Percentiles rank a stretch among this genome's conserved stretches.
Evolutionary conservation across 2,888 invertebrate genomes (phyloP).

Genomic region (Pomacea canaliculata): DNA sequence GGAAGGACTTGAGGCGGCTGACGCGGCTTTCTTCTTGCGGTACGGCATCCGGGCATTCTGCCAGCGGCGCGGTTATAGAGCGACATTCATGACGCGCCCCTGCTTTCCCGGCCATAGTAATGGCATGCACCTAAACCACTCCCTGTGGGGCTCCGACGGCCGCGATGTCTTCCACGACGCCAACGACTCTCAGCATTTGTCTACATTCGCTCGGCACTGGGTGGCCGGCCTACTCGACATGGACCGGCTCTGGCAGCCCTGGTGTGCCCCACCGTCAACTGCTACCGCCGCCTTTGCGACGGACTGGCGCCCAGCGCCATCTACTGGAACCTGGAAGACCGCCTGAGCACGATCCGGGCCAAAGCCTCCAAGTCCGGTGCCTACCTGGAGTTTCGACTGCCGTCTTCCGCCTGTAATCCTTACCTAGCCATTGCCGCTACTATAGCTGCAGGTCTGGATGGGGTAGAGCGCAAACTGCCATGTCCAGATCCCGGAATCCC

Average conservation of each 20-base stretch:
- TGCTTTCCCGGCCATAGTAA: conserved; percentile 4
- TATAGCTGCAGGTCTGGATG: conserved; percentile 32
- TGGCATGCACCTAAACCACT: conserved; percentile 32
- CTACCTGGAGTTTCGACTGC: conserved; percentile 30
- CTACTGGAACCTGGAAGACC: conserved; percentile 29
- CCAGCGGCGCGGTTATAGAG: conserved; percentile 17
- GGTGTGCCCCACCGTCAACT: conserved; percentile 30
- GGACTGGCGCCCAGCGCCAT: conserved; percentile 21
- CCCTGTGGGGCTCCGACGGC: conserved; percentile 27
- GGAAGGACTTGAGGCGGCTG: conserved; percentile 24
- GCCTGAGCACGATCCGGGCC: conserved; percentile 19
- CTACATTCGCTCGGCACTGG: conserved; percentile 32
- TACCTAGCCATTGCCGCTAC: conserved; percentile 23
- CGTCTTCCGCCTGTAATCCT: conserved; percentile 29
- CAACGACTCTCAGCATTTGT: conserved; percentile 17
- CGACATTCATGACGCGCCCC: conserved; percentile 26
- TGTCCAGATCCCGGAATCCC: conserved; percentile 13
- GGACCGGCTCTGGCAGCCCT: conserved; percentile 26
- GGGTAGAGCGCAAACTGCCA: conserved; percentile 27
- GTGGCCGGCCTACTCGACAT: conserved; percentile 30
- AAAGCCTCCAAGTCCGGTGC: conserved; percentile 14
- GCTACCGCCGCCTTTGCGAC: conserved; percentile 25
- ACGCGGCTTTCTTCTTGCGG: conserved; percentile 8
- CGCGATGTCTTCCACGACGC: conserved; percentile 25
- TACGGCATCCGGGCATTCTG: conserved; percentile 19